Base-by-base conservation (phyloP, 2,797 vertebrate genomes). In the Microchirus variegatus region DNA sequence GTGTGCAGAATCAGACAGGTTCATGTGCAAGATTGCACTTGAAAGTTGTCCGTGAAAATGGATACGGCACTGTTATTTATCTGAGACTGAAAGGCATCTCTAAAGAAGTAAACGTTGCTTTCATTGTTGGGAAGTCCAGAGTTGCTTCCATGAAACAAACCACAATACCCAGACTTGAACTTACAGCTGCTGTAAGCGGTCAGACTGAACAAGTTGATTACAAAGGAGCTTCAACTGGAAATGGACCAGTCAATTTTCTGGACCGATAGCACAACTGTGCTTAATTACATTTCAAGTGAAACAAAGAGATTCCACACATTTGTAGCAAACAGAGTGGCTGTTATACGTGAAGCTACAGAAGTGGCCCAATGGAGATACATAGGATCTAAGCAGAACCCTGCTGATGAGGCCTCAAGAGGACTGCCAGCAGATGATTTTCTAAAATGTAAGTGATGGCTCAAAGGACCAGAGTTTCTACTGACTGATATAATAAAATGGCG, bases 41-140 rank as follows among this genome's bases (percentile, higher is more conserved):
- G 13, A 13, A 41, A 41, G 22, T 31, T 8, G 12, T 9, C 47
- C 47, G 26, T 31, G 11, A 51, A n/a, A 10, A 16, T 22, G 26
- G 49, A 5, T 51, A 36, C 36, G n/a, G 9, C 3, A 16, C n/a
- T 15, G 15, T 50, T 31, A 31, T 22, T 49, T 10, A 49, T 49
- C 47, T 49, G 47, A 49, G 47, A 49, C 31, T 49, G 47, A 3
- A 49, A 49, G 9, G 13, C 22, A 49, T 15, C 8, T 49, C 19
- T 31, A 49, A 49, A 31, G 47, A 49, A 31, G 19, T 49, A 31
- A 49, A 31, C 47, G 31, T 31, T 49, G 47, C 14, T 49, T 49
- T 49, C 47, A 49, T 31, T 19, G 22, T 50, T 18, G 44, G 17
- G 18, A 46, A 46, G 17, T 46, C 44, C 16, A 46, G 44, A 46